Conservation (phyloP, 64 coral and sea anemone species). For the Stylophora pistillata region DNA sequence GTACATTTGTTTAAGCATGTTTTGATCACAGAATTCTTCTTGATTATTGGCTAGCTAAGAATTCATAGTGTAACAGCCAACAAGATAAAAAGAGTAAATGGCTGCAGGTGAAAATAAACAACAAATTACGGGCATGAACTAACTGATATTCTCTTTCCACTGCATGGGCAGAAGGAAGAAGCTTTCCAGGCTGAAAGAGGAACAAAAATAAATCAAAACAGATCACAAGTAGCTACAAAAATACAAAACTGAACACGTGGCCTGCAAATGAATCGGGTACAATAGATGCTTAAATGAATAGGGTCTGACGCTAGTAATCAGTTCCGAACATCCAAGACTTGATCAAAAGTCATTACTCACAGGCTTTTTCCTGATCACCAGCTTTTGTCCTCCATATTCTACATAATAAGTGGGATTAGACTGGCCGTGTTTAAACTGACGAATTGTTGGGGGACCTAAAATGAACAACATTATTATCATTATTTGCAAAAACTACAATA, state of each 20-base stretch:
- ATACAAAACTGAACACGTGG: no score
- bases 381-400: slow-evolving; percentile 78
- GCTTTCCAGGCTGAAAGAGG: slow-evolving; percentile 80
- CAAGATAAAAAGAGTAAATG: not conserved
- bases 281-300: no score
- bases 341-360: slow-evolving; percentile 36
- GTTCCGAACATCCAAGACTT: no score
- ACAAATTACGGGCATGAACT: not conserved
- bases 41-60: no score
- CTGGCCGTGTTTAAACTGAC: slow-evolving; percentile 96
- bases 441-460: slow-evolving; percentile 63
- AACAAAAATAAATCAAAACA: no score
- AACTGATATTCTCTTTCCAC: slow-evolving; percentile 94
- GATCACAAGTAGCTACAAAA: no score
- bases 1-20: no score
- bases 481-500: not conserved
- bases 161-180: slow-evolving; percentile 95
- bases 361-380: slow-evolving; percentile 96
- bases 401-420: slow-evolving; percentile 98
- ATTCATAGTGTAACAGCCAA: no score
- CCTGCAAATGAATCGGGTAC: no score
- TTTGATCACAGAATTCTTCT: no score
- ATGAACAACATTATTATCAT: not conserved
- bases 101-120: not conserved
- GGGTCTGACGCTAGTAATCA: no score